Evolutionary conservation across 2,797 vertebrate species (phyloP).

Genomic region (Odontamblyopus rebecca): DNA sequence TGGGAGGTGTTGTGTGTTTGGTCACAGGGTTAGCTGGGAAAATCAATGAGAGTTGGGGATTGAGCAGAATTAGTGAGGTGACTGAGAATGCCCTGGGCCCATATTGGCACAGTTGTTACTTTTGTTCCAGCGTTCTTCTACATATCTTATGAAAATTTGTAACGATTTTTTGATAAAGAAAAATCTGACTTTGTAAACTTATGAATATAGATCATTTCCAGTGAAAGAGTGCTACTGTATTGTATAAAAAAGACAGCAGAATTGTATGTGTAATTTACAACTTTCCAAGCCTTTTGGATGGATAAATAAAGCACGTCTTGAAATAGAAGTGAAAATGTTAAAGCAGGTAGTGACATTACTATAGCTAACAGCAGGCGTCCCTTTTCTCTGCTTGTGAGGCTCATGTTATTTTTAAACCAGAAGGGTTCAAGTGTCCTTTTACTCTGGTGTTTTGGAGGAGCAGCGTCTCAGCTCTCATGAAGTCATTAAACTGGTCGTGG

Average conservation of each 20-base stretch:
- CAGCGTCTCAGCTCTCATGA: slow-evolving; percentile 57
- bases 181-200: slow-evolving; percentile 29
- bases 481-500: slow-evolving; percentile 72
- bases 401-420: slow-evolving; percentile 71
- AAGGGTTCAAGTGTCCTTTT: slow-evolving; percentile 65
- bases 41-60: slow-evolving; percentile 63
- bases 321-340: slow-evolving; percentile 74
- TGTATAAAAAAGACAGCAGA: slow-evolving; percentile 3
- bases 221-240: slow-evolving; percentile 15
- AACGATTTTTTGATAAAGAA: slow-evolving; percentile 33
- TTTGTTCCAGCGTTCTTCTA: slow-evolving; percentile 46
- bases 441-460: slow-evolving; percentile 70
- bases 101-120: slow-evolving; percentile 49
- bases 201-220: slow-evolving; percentile 23
- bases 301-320: slow-evolving; percentile 62
- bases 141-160: slow-evolving; percentile 31
- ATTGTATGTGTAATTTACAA: not conserved
- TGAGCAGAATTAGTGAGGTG: slow-evolving; percentile 61
- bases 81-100: slow-evolving; percentile 43
- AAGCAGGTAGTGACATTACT: slow-evolving; percentile 56
- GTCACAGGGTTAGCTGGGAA: slow-evolving; percentile 61
- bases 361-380: slow-evolving; percentile 55
- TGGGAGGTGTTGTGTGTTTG: slow-evolving; percentile 50
- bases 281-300: slow-evolving; percentile 18
- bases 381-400: slow-evolving; percentile 49